Evolutionary conservation across 2,797 vertebrate species (phyloP).

Genomic region (Peromyscus eremicus): DNA sequence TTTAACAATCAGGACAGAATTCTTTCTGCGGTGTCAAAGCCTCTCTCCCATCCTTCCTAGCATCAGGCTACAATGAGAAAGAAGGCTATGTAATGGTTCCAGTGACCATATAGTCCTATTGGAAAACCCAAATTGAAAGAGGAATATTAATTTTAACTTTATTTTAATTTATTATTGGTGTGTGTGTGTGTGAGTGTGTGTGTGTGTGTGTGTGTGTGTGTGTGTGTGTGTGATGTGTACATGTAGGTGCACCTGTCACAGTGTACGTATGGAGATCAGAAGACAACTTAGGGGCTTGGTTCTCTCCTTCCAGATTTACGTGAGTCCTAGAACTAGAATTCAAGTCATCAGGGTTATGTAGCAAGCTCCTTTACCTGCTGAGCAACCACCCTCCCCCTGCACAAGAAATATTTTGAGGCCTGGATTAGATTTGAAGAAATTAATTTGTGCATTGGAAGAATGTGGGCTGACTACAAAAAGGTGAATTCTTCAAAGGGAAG

Average conservation of each 20-base stretch:
- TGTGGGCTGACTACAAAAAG: neutral
- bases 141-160: neutral
- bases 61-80: neutral
- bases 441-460: conserved; percentile 2
- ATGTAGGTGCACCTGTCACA: neutral
- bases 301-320: neutral
- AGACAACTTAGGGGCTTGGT: neutral
- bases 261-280: neutral
- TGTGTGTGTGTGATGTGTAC: neutral
- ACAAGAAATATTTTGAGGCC: neutral
- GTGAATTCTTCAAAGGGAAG: neutral
- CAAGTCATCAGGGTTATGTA: neutral
- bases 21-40: neutral
- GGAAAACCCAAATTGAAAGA: neutral
- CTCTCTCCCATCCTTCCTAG: neutral
- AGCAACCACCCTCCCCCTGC: neutral
- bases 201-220: neutral
- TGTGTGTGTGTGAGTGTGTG: neutral
- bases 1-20: neutral
- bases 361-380: neutral
- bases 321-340: neutral
- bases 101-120: neutral
- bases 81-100: neutral
- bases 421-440: neutral
- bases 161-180: neutral